Evolutionary conservation across 2,888 invertebrate genomes (phyloP).

Genomic region (Conops quadrifasciatus): DNA sequence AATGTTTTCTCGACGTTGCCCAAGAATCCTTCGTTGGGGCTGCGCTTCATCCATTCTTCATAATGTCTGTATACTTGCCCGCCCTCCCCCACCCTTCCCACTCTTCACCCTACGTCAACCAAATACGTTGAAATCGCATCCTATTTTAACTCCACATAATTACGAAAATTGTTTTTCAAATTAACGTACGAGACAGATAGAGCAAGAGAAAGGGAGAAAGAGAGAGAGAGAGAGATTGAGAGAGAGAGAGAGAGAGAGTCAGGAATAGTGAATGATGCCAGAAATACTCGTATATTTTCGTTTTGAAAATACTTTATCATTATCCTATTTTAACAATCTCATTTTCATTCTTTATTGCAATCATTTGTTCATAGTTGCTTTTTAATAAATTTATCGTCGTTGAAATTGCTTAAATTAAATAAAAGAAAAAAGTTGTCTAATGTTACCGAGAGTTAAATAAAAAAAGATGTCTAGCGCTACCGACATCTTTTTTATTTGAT

Average conservation of each 20-base stretch:
- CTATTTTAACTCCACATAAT: slow-evolving; percentile 52
- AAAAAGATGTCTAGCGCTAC: no score
- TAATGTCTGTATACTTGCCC: no score
- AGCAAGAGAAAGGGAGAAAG: background rate
- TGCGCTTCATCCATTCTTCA: background rate
- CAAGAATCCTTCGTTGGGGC: background rate
- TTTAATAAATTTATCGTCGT: no score
- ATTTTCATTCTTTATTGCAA: no score
- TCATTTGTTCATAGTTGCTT: no score
- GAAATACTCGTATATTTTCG: slow-evolving; percentile 15
- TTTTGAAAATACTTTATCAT: slow-evolving; percentile 18
- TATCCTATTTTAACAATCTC: no score
- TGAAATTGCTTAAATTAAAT: no score
- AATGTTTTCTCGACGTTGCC: slow-evolving; percentile 32
- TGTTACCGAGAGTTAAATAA: no score
- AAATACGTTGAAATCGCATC: background rate
- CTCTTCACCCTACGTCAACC: background rate
- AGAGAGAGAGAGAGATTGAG: no score
- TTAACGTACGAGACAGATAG: slow-evolving; percentile 60
- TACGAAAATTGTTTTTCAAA: slow-evolving; percentile 65
- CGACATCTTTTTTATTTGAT: no score
- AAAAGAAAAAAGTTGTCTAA: no score
- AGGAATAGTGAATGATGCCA: background rate
- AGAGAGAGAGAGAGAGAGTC: no score
- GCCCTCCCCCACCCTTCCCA: background rate